Base-by-base conservation (phyloP, 2,888 invertebrate genomes). In the Phania funesta region DNA sequence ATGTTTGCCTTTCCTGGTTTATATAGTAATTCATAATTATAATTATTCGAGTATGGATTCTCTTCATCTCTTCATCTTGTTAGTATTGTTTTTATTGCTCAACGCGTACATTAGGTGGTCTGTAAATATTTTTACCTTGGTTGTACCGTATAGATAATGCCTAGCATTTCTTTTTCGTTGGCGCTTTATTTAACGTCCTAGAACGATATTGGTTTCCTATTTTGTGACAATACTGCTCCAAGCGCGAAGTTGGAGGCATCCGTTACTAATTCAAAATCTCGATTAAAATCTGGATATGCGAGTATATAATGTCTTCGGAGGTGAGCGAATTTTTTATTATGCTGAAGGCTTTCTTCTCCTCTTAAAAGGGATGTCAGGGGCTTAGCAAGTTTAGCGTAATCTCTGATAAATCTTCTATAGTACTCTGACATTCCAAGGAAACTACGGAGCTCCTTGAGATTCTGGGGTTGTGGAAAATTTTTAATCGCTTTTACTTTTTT, bases 391-490 rank as follows among this genome's bases (percentile, higher is more conserved):
- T 58, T 44, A 2, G 1, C 1, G 22, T n/a, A 8, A 2, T 24
- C 0, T 13, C 26, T 32, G 11, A 48, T 48, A 20, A 44, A 16
- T 70, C 46, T 22, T 70, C 56, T 16, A 56, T 46, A 5, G 44
- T 54, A 8, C 54, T 41, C 1, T 56, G 56, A 29, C 13, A 29
- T 13, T 52, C 35, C 56, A 46, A 83, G 50, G 35, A 84, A 80
- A 2, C 70, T 76, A 62, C 84, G 26, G 0, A 84, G 73, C 22
- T 83, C 80, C 22, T 76, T 82, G 2, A 85, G 18, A 2, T 83
- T 83, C 71, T 16, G 13, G 1, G 54, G 68, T 22, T 38, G 8
- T 13, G 46, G 41, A 6, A 44, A 56, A 5, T 68, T 52, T 13
- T 35, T 26, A 20, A 84, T 83, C 7, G 78, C 76, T 41, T 83